Base-by-base conservation (phyloP, 1,140 invertebrate genomes). In the Ips nitidus region DNA sequence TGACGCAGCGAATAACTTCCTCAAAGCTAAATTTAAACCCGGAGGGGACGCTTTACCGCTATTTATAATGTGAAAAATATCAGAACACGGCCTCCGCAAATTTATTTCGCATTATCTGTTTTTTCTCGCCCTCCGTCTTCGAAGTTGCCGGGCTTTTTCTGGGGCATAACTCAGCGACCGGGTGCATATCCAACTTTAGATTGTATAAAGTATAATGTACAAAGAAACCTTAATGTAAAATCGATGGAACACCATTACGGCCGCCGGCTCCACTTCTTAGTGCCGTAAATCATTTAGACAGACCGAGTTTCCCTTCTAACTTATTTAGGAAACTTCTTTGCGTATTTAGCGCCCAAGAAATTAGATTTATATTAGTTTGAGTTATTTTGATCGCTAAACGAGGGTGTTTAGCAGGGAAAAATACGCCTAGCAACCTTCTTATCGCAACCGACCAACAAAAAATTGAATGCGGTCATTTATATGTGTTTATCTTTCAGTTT, bases 141-240 rank as follows among this genome's bases (percentile, higher is more conserved):
- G 72, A 76, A 79, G 76, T 79, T 80, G 73, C 71, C 75, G 72
- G 69, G 69, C 74, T 76, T 79, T 76, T 80, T 79, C 74, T 70
- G 64, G 74, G 71, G 73, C 77, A 78, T 80, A 79, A 79, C 73
- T 79, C 78, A 77, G 69, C 59, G 70, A 74, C 77, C 75, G 75
- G 74, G 73, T 79, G 78, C 78, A 77, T 78, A 79, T 78, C 79
- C 76, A 80, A 80, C 77, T 77, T 77, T 79, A 80, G 78, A 80
- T 80, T 80, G 78, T 80, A 79, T 77, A 80, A 80, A 80, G 78
- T 80, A 79, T 80, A 80, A 80, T 80, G 78, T 80, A 80, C 77
- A 80, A 80, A 80, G 79, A 80, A 80, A 80, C 77, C 75, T 77
- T 80, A 80, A 80, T 80, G 79, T 79, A 80, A 80, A 80, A 80